Base-by-base conservation (phyloP, 1,140 invertebrate species). In the Anagrus nilaparvatae region DNA sequence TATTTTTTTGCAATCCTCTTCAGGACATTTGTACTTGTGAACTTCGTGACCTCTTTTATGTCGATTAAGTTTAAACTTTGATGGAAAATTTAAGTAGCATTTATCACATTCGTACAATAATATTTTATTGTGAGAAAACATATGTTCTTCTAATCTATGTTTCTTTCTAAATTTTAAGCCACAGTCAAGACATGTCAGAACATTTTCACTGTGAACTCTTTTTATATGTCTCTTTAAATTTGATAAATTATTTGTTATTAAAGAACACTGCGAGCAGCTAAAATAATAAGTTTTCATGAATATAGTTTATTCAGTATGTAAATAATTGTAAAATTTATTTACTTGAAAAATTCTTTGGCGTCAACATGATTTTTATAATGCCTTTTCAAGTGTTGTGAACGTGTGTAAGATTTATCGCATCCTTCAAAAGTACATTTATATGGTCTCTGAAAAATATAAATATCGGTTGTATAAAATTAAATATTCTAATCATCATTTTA, bases 221-320 rank as follows among this genome's bases (percentile, higher is more conserved):
- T 43, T 31, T 3, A 43, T 43, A 33, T 49, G 48, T 2, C 44
- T 34, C 37, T 46, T 49, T 19, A 49, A 43, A 37, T 49, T 46
- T 17, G 14, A 30, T 3, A 38, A n/a, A 3, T 45, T 49, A 36
- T 36, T 46, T 1, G 43, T 38, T 18, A 25, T 43, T 2, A 27
- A 18, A 7, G 17, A 46, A 25, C 48, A 49, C 2, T 24, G 14
- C 12, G 8, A 4, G 33, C 48, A 49, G 20, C 48, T 49, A 17
- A 46, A 49, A 30, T 21, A 28, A 3, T 27, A 21, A n/a, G 19
- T 35, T 19, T 20, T 23, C 6, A 4, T 25, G 12, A 38, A 38
- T 14, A 21, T 4, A 18, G 27, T 39, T 40, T 5, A 32, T 30
- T 14, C 16, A 2, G 21, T 31, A 38, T 28, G 5, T 13, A 24